Conservation (phyloP, 2,797 vertebrate genomes). For the Knipowitschia caucasica region DNA sequence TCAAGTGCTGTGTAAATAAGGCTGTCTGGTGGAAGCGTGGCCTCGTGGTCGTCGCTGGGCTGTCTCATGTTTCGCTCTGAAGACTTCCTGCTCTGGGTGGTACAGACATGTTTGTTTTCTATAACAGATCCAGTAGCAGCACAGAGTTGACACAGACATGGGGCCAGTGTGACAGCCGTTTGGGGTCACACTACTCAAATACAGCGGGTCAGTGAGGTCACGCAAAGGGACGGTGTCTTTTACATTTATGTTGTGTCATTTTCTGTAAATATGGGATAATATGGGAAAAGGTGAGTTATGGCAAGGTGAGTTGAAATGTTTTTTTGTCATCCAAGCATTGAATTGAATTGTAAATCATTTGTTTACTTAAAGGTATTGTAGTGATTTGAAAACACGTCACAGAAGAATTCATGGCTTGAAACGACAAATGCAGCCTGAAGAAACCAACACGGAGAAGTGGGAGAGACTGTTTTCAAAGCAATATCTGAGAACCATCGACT, state of each 20-base stretch:
- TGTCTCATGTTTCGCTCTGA: slow-evolving; percentile 37
- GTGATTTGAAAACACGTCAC: too few relatives aligned
- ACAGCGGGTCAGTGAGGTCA: neutral
- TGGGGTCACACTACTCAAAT: slow-evolving; percentile 9
- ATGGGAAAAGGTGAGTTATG: neutral
- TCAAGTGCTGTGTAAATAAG: slow-evolving; percentile 31
- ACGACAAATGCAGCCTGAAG: too few relatives aligned
- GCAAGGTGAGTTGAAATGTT: neutral
- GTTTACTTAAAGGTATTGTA: too few relatives aligned
- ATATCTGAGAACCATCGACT: too few relatives aligned
- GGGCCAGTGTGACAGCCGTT: slow-evolving; percentile 6
- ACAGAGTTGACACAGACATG: neutral
- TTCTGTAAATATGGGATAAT: neutral
- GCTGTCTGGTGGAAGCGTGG: slow-evolving; percentile 16
- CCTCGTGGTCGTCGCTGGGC: neutral
- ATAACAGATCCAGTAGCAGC: slow-evolving; percentile 22
- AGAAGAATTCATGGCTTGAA: too few relatives aligned
- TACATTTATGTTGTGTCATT: neutral
- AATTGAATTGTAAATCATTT: too few relatives aligned
- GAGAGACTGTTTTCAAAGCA: too few relatives aligned
- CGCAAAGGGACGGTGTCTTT: neutral
- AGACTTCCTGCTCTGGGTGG: slow-evolving; percentile 30
- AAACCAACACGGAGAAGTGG: too few relatives aligned
- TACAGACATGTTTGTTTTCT: slow-evolving; percentile 29
- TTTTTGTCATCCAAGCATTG: too few relatives aligned